These are phyloP conservation scores for Drosophila truncata DNA, from an alignment of 1,140 invertebrate genomes.

Conservation along the genomic window DNA sequence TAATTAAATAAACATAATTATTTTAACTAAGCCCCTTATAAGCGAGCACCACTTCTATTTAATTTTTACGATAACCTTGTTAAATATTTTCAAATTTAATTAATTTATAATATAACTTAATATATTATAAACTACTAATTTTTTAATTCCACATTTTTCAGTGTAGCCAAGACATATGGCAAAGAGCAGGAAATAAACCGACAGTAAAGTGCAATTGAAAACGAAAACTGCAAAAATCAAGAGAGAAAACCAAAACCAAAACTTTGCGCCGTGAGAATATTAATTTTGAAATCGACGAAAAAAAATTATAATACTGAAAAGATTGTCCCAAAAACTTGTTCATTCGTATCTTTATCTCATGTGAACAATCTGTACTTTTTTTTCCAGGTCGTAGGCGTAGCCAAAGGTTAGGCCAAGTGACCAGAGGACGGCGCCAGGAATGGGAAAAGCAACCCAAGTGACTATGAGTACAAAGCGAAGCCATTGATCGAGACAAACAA, in stretches of 20 bases:
- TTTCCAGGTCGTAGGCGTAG: slow-evolving; percentile 6
- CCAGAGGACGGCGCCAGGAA: slow-evolving; percentile 32
- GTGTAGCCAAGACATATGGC: slow-evolving; percentile 3
- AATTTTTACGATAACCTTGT: too few relatives aligned
- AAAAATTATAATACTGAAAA: background rate
- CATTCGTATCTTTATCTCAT: slow-evolving; percentile 51
- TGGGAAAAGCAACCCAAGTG: background rate
- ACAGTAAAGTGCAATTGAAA: slow-evolving; percentile 72
- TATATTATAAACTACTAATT: background rate
- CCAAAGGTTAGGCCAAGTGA: slow-evolving; percentile 41
- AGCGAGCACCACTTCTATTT: too few relatives aligned
- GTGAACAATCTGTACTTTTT: slow-evolving; percentile 59
- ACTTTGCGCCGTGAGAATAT: slow-evolving; percentile 73
- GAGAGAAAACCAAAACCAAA: slow-evolving; percentile 29
- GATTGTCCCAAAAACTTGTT: slow-evolving; percentile 29
- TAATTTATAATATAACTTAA: background rate
- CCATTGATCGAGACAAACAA: slow-evolving; percentile 37
- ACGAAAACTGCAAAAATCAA: slow-evolving; percentile 64
- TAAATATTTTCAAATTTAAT: too few relatives aligned
- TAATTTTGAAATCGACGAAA: slow-evolving; percentile 47
- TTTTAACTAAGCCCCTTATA: too few relatives aligned
- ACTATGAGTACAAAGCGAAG: slow-evolving; percentile 22
- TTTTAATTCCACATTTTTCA: background rate
- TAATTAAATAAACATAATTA: too few relatives aligned
- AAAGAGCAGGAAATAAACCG: slow-evolving; percentile 61